These are phyloP conservation scores for Congeria kusceri DNA, from an alignment of 2,888 invertebrate genomes.

Conservation along the genomic window DNA sequence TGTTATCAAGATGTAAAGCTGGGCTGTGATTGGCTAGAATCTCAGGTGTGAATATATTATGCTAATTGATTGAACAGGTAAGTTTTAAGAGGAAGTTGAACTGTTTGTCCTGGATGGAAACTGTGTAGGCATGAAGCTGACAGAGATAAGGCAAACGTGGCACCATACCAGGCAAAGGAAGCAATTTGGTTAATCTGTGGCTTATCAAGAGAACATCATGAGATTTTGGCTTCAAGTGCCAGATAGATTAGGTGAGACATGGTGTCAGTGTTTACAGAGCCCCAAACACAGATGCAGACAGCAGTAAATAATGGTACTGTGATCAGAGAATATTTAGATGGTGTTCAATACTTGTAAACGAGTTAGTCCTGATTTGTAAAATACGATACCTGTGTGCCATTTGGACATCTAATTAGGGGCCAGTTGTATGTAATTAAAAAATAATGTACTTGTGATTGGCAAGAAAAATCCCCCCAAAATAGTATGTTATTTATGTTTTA, in stretches of 20 bases:
- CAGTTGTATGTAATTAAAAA: no score
- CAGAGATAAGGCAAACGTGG: slow-evolving; percentile 9
- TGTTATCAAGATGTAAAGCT: slow-evolving; percentile 2
- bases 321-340: no score
- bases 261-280: slow-evolving; percentile 8
- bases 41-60: slow-evolving; percentile 56
- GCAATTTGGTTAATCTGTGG: slow-evolving; percentile 38
- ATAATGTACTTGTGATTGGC: no score
- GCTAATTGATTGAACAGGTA: slow-evolving; percentile 52
- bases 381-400: no score
- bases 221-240: background rate
- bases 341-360: no score
- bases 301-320: background rate
- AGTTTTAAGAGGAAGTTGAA: slow-evolving; percentile 40
- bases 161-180: slow-evolving; percentile 22
- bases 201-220: slow-evolving; percentile 20
- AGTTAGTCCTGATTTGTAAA: no score
- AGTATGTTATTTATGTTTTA: no score
- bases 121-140: background rate
- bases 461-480: no score
- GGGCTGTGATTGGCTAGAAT: slow-evolving; percentile 45
- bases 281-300: background rate
- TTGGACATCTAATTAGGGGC: no score
- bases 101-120: slow-evolving; percentile 7
- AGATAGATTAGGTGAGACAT: slow-evolving; percentile 4